Evolutionary conservation across 2,888 invertebrate species (phyloP), one percentile per base, ranked within the genome.

Genomic region (Tenthredo livida): DNA sequence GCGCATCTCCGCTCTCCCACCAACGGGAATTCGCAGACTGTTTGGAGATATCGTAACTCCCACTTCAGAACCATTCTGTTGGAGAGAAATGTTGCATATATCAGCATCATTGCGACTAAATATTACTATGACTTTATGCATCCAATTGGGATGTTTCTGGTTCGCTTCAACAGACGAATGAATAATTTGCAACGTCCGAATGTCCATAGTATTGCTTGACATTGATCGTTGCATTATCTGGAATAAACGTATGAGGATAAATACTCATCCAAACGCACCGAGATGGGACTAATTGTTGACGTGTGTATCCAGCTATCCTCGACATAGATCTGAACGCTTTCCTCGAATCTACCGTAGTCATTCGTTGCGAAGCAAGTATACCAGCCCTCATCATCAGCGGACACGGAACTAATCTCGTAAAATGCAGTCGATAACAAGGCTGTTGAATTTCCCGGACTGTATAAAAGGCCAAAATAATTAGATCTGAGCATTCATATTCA

Each of bases 321-420:
- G 4, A 97, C 95, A 12, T 94, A 92, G 15, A 97, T 91, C 85
- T 94, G 94, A 85, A 97, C 94, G 78, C 95, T 94, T 85, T 96
- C 96, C 89, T 96, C 96, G 1, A 94, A 93, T 65, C 94, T 94
- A 83, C 97, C 97, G 6, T 96, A 96, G 0, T 94, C 93, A 85
- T 96, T 97, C 0, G 93, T 93, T 0, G 97, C 97, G 1, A 94
- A 94, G 90, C 98, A 98, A 1, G 95, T 94, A 92, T 97, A 98
- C 17, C 95, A 94, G 12, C 97, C 97, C 86, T 95, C 95, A 90
- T 97, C 96, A 0, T 94, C 93, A 6, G 93, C 89, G 0, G 95
- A 93, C 58, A 95, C 95, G 6, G 94, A 93, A n/a, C 50, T 84
- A n/a, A 58, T 80, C 50, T 85, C 67, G 40, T 25, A 67, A 6